Conservation (phyloP, 2,888 invertebrate genomes). For the Ganaspis brasiliensis region DNA sequence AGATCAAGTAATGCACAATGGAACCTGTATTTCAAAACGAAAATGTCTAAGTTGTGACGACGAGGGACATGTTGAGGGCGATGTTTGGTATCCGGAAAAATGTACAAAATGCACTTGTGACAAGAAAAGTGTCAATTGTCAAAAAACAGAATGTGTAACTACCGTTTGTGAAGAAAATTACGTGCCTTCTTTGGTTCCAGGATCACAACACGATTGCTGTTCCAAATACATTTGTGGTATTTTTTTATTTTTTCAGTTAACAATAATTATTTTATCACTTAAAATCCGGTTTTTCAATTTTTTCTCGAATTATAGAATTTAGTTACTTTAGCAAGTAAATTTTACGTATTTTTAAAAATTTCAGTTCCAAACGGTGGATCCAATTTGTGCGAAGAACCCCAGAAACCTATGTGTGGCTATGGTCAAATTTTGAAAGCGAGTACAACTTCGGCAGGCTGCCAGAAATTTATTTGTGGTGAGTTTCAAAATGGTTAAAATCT, state of each 20-base stretch:
- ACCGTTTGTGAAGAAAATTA: slow-evolving; percentile 85
- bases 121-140: slow-evolving; percentile 83
- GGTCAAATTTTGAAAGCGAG: slow-evolving; percentile 88
- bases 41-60: slow-evolving; percentile 89
- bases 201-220: slow-evolving; percentile 86
- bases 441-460: slow-evolving; percentile 85
- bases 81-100: slow-evolving; percentile 86
- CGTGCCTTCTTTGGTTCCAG: slow-evolving; percentile 82
- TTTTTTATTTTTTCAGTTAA: neutral
- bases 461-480: slow-evolving; percentile 87
- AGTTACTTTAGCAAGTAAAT: no score
- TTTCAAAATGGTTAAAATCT: neutral
- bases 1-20: slow-evolving; percentile 87
- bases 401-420: slow-evolving; percentile 86
- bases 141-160: slow-evolving; percentile 83
- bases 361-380: slow-evolving; percentile 80
- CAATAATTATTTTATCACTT: neutral
- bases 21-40: slow-evolving; percentile 86
- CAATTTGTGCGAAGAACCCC: slow-evolving; percentile 84
- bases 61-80: slow-evolving; percentile 86
- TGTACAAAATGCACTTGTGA: slow-evolving; percentile 89
- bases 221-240: slow-evolving; percentile 86
- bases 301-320: no score
- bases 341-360: slow-evolving; percentile 38
- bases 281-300: neutral